Evolutionary conservation across 2,888 invertebrate species (phyloP), one percentile per base, ranked within the genome.

Genomic region (Lymantria dispar): DNA sequence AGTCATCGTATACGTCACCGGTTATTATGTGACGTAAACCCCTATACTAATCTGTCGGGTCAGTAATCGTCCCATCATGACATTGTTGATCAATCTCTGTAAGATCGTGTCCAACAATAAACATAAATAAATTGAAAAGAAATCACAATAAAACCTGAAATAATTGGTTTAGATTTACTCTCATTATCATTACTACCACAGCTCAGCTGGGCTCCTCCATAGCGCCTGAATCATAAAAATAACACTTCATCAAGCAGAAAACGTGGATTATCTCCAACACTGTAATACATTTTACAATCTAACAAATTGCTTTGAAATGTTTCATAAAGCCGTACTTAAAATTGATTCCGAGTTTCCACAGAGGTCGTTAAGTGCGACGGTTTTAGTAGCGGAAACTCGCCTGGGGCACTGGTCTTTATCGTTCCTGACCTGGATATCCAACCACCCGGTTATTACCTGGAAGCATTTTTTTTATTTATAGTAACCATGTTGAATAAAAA

Each of bases 401-500:
- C 52, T 48, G 50, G 48, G 56, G 67, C 66, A 47, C 39, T 48
- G 47, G 52, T 57, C 54, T 56, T 42, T 43, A 51, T 54, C 51
- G 52, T 45, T 36, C 52, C 55, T 68, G 66, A 68, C 65, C 65
- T 58, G 68, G 58, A 66, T 65, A 60, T 12, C 45, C 50, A 60
- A 54, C 61, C 48, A 50, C 49, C 49, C 47, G 58, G 48, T 56
- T 64, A 63, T 63, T 61, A 66, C 58, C 62, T 65, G 60, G 38
- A 60, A 49, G 51, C 14, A 64, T 65, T 68, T 64, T 57, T 53
- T 51, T 47, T 52, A 66, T 70, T 65, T 64, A 70, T 64, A 44
- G 56, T 58, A 57, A 50, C 22, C 22, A 22, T 47, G 48, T 52
- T 54, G 43, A 54, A 22, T 50, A 55, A 48, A 43, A 45, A 15